phyloP scores from a whole-genome alignment of 1,140 invertebrate genomes.

The Frieseomelitta varia region DNA sequence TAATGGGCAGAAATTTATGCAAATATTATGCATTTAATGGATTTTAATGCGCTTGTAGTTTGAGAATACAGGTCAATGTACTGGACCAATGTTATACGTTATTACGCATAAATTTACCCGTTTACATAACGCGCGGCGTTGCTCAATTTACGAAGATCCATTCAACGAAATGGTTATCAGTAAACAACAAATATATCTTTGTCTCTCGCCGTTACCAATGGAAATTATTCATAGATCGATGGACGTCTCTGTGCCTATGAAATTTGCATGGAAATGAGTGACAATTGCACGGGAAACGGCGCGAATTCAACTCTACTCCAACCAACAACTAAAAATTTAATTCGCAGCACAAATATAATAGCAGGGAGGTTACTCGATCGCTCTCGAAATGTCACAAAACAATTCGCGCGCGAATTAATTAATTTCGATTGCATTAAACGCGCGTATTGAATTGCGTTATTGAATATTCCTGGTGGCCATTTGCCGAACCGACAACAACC shows the following conservation, averaged over 20 bases:
- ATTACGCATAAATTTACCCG: background rate
- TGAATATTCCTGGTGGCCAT: too few relatives aligned
- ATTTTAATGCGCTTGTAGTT: background rate
- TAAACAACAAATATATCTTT: background rate
- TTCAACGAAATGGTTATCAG: background rate
- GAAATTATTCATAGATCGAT: background rate
- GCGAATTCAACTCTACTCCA: background rate
- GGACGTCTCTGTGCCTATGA: background rate
- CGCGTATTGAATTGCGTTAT: too few relatives aligned
- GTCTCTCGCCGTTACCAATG: background rate
- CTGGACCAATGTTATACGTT: background rate
- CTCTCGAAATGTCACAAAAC: too few relatives aligned
- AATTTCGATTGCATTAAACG: too few relatives aligned
- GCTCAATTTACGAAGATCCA: background rate
- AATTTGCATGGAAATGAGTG: background rate
- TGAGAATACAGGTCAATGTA: background rate
- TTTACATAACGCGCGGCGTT: background rate
- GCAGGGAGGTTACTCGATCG: too few relatives aligned
- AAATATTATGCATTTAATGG: background rate
- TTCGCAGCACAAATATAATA: too few relatives aligned
- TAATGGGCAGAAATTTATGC: background rate
- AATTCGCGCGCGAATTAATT: too few relatives aligned
- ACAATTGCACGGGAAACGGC: too few relatives aligned
- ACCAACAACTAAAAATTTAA: too few relatives aligned
- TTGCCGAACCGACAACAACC: too few relatives aligned